A percentile compares a stretch with the other conserved stretches of the same genome.
phyloP scores from a whole-genome alignment of 2,113 vertebrate species.

The Falcunculus frontatus region DNA sequence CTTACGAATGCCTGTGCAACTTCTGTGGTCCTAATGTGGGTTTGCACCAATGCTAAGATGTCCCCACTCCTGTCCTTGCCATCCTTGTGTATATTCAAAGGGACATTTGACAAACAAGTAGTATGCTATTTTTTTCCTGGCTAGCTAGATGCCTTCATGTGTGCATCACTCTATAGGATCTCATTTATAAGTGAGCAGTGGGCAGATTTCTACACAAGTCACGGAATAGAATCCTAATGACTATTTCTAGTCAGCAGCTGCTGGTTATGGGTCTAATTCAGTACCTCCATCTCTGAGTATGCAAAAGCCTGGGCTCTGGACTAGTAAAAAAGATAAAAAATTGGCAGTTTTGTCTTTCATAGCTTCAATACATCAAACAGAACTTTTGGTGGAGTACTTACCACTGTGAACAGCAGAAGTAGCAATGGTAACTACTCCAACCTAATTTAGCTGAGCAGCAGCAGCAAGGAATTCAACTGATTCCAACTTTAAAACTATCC shows the following conservation, averaged over 20 bases:
- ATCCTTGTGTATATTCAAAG: not conserved
- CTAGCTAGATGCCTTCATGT: not conserved
- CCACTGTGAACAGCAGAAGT: not conserved
- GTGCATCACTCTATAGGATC: not conserved
- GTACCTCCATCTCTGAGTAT: not conserved
- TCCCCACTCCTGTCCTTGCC: not conserved
- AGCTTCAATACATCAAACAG: not conserved
- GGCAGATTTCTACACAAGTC: not conserved
- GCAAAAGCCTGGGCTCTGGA: not conserved
- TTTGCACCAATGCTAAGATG: not conserved
- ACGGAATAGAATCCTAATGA: not conserved
- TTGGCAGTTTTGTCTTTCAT: not conserved
- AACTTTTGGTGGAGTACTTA: not conserved
- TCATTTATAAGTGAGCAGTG: not conserved
- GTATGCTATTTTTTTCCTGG: not conserved
- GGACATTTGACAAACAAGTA: not conserved
- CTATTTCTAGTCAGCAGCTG: not conserved
- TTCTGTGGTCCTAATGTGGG: fast-evolving
- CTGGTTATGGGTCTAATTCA: not conserved
- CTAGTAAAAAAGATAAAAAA: not conserved
- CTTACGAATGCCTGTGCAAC: not conserved
- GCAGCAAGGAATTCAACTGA: not conserved
- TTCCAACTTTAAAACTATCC: not conserved
- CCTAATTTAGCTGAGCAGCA: not conserved
- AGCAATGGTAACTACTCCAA: not conserved